A percentile compares a stretch with the other conserved stretches of the same genome.
Conservation (phyloP, 2,888 invertebrate genomes). For the Hydrotaea diabolus region DNA sequence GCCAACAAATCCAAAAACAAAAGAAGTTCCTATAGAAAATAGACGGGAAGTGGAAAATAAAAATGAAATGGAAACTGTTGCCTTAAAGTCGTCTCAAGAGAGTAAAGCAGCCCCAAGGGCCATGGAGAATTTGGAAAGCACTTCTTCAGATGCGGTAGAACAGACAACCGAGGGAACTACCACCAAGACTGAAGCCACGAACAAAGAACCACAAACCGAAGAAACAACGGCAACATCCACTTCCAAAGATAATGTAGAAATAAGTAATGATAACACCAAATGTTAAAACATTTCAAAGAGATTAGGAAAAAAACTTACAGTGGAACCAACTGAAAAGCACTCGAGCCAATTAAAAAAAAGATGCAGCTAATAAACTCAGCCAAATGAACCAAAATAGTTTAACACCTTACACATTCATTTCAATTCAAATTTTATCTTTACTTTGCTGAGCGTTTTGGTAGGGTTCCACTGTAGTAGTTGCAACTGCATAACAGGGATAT, state of each 20-base stretch:
- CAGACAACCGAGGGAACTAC: neutral
- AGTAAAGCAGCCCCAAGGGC: too few relatives aligned
- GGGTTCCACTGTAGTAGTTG: neutral
- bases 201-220: neutral
- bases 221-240: neutral
- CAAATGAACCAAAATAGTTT: neutral
- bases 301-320: neutral
- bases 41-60: neutral
- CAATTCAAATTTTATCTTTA: neutral
- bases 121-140: too few relatives aligned
- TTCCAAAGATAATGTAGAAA: neutral
- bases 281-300: neutral
- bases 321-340: neutral
- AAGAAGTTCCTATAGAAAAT: neutral
- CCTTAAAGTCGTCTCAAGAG: too few relatives aligned
- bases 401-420: neutral
- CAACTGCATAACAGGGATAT: conserved; percentile 29
- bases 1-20: neutral
- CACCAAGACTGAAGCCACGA: conserved; percentile 12
- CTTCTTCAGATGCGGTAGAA: neutral
- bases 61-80: too few relatives aligned
- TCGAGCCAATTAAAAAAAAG: too few relatives aligned
- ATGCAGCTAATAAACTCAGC: too few relatives aligned
- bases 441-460: neutral
- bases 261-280: neutral